Evolutionary conservation across 35 echinoderm and acorn worm genomes (phyloP).

Genomic region (Apostichopus californicus): DNA sequence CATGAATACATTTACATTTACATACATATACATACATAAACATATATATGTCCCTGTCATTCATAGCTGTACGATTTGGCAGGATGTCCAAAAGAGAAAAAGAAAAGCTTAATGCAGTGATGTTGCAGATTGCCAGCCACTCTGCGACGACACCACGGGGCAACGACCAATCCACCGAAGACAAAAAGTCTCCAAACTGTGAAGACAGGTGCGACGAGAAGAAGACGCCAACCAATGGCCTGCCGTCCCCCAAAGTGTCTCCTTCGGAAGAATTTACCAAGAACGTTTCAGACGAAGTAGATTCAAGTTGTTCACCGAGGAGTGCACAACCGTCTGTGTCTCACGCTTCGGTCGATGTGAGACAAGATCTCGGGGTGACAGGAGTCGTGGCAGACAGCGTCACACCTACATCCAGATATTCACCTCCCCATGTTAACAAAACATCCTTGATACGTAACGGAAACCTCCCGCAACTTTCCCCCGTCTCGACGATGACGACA

Average conservation of each 20-base stretch:
- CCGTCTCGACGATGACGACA: not conserved
- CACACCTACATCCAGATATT: not conserved
- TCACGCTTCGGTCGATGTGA: not conserved
- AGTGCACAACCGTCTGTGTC: not conserved
- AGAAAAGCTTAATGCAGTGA: constrained; percentile 76
- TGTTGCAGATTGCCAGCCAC: constrained; percentile 67
- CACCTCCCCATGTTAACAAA: not conserved
- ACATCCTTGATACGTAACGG: not conserved
- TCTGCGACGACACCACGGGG: not conserved
- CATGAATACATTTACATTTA: too few species aligned
- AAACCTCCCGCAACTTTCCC: constrained; percentile 10
- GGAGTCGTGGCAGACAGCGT: not conserved
- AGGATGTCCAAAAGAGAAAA: too few species aligned
- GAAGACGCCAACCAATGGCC: not conserved
- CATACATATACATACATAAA: too few species aligned
- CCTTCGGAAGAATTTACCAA: not conserved
- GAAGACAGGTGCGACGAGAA: constrained; percentile 21
- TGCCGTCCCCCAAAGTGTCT: not conserved
- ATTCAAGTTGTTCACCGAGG: constrained; percentile 26
- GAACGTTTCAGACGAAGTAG: not conserved
- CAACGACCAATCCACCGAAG: constrained; percentile 22
- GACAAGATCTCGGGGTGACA: not conserved
- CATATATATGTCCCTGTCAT: too few species aligned
- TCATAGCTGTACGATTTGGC: too few species aligned
- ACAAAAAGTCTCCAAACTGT: constrained; percentile 23